Percentiles rank a stretch among this genome's conserved stretches.
Conservation (phyloP, 2,113 vertebrate species). For the Stercorarius parasiticus region DNA sequence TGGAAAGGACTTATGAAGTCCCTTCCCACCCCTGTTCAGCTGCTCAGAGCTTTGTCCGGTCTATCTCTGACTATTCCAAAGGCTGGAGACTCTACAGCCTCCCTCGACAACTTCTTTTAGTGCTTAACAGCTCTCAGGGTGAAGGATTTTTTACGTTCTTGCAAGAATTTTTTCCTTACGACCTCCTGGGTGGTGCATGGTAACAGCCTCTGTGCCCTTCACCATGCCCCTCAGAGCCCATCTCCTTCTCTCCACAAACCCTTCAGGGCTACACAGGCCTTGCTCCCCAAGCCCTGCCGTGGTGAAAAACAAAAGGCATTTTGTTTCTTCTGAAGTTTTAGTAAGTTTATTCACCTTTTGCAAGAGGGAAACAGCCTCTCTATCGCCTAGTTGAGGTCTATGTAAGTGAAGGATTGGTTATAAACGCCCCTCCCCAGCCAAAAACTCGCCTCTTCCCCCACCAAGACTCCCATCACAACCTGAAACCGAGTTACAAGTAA, state of each 20-base stretch:
- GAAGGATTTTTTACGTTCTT: not conserved
- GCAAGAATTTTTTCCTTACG: not conserved
- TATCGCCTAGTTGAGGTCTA: not conserved
- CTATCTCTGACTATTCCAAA: not conserved
- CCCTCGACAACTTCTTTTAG: not conserved
- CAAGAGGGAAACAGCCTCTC: not conserved
- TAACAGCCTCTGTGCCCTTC: not conserved
- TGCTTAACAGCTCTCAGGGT: not conserved
- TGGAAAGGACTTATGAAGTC: not conserved
- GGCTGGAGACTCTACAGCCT: not conserved
- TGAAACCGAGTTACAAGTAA: fast-evolving
- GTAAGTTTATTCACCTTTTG: not conserved
- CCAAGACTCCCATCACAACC: not conserved
- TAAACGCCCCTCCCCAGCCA: not conserved
- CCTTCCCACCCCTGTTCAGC: not conserved
- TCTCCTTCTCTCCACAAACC: not conserved
- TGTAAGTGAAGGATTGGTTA: fast-evolving
- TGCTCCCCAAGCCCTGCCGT: fast-evolving
- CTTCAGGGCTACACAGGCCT: fast-evolving
- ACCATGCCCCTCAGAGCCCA: fast-evolving
- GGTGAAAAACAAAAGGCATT: not conserved
- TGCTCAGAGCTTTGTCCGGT: not conserved
- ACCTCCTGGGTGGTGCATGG: not conserved
- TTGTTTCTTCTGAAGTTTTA: not conserved
- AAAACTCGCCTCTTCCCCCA: not conserved